Evolutionary conservation across 2,113 vertebrate genomes (phyloP).

Genomic region (Orycteropus afer): DNA sequence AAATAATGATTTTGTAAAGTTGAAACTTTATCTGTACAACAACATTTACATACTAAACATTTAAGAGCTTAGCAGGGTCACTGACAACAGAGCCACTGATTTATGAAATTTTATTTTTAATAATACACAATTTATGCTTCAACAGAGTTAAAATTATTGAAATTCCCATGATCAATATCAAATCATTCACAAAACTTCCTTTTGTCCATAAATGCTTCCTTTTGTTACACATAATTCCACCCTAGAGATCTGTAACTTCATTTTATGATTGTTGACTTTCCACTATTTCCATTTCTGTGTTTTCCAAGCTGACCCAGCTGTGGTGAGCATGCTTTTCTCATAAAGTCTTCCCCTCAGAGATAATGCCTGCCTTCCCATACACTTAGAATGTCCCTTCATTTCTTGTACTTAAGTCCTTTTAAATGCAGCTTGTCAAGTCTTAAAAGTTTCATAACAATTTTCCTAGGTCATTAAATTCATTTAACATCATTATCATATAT

Average conservation of each 20-base stretch:
- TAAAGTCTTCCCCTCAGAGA: conserved; percentile 77
- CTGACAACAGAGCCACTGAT: not conserved
- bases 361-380: conserved; percentile 65
- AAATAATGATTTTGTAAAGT: not conserved
- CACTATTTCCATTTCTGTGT: conserved; percentile 74
- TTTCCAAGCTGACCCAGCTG: conserved; percentile 79
- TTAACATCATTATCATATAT: too few relatives aligned
- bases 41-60: not conserved
- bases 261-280: conserved; percentile 77
- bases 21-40: not conserved
- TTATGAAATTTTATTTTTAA: conserved; percentile 70
- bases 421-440: conserved; percentile 22
- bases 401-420: conserved; percentile 40
- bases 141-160: conserved; percentile 80
- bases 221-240: conserved; percentile 78
- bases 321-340: conserved; percentile 61
- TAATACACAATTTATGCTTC: conserved; percentile 57
- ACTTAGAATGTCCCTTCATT: conserved; percentile 66
- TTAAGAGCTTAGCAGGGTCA: not conserved
- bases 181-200: conserved; percentile 73
- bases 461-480: not conserved
- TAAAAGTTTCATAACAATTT: conserved; percentile 41
- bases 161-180: conserved; percentile 73
- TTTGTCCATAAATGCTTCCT: conserved; percentile 78
- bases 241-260: conserved; percentile 77